phyloP scores from a whole-genome alignment of 1,140 invertebrate species.

The Agraylea sexmaculata region DNA sequence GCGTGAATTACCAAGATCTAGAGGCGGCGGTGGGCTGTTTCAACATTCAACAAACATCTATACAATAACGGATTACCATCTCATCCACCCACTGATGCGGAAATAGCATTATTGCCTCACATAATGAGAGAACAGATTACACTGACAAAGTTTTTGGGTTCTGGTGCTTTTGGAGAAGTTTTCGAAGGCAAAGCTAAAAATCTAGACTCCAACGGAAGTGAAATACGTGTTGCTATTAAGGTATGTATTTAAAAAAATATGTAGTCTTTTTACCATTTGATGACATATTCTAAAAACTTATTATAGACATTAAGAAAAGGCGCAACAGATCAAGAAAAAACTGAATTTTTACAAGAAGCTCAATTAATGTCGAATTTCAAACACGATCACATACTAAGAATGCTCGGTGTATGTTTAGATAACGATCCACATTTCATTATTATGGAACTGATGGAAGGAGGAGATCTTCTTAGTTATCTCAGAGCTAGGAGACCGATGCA shows the following conservation, averaged over 20 bases:
- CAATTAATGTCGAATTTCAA: constrained; percentile 95
- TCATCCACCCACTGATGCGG: constrained; percentile 43
- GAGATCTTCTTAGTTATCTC: constrained; percentile 85
- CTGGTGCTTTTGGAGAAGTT: constrained; percentile 95
- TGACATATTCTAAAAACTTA: constrained; percentile 9
- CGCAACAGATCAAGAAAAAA: constrained; percentile 82
- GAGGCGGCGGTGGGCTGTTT: constrained; percentile 43
- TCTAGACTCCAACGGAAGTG: constrained; percentile 40
- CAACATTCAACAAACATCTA: constrained; percentile 71
- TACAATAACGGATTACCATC: constrained; percentile 38
- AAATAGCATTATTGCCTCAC: constrained; percentile 67
- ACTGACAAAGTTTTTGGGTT: constrained; percentile 79
- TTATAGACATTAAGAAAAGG: constrained; percentile 79
- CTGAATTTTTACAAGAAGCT: constrained; percentile 93
- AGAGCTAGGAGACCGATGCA: constrained; percentile 57
- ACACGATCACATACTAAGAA: constrained; percentile 85
- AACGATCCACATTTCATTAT: constrained; percentile 87
- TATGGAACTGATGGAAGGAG: constrained; percentile 94
- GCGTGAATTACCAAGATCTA: constrained; percentile 60
- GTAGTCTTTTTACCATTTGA: neutral
- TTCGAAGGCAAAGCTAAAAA: constrained; percentile 75
- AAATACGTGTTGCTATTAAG: constrained; percentile 74
- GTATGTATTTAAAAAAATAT: constrained; percentile 35
- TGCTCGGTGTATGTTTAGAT: constrained; percentile 89
- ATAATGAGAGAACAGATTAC: constrained; percentile 71